Percentiles rank a stretch among this genome's conserved stretches.
Evolutionary conservation across 2,113 vertebrate species (phyloP).

Genomic region (Himantopus leucocephalus): DNA sequence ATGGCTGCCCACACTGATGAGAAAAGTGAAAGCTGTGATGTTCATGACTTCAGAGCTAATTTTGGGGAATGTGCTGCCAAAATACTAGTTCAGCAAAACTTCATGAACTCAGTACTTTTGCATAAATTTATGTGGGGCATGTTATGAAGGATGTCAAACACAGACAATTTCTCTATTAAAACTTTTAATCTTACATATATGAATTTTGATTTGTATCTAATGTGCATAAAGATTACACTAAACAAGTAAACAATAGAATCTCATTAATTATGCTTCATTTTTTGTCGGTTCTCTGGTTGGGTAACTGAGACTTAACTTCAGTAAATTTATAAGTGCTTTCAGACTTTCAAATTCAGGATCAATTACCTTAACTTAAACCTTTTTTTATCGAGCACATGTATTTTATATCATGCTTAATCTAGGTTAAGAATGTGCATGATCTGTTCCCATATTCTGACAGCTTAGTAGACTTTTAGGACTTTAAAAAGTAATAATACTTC

Average conservation of each 20-base stretch:
- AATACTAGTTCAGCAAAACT: neutral
- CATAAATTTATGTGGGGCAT: neutral
- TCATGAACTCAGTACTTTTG: neutral
- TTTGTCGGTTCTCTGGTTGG: neutral
- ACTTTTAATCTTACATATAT: neutral
- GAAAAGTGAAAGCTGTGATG: neutral
- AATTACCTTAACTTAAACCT: neutral
- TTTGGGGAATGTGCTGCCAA: neutral
- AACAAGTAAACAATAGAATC: neutral
- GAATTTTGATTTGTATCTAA: neutral
- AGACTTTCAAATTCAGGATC: neutral
- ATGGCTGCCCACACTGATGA: neutral
- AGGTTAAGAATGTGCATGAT: neutral
- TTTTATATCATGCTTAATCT: neutral
- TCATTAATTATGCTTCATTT: neutral
- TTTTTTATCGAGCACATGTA: neutral
- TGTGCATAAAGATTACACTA: neutral
- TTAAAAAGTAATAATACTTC: neutral
- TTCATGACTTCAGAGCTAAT: neutral
- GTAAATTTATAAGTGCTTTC: neutral
- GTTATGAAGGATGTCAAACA: neutral
- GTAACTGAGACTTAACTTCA: neutral
- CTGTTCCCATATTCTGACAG: neutral
- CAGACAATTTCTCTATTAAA: neutral
- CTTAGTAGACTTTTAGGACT: neutral